Evolutionary conservation across 2,797 vertebrate species (phyloP).

Genomic region (Acipenser transmontanus): DNA sequence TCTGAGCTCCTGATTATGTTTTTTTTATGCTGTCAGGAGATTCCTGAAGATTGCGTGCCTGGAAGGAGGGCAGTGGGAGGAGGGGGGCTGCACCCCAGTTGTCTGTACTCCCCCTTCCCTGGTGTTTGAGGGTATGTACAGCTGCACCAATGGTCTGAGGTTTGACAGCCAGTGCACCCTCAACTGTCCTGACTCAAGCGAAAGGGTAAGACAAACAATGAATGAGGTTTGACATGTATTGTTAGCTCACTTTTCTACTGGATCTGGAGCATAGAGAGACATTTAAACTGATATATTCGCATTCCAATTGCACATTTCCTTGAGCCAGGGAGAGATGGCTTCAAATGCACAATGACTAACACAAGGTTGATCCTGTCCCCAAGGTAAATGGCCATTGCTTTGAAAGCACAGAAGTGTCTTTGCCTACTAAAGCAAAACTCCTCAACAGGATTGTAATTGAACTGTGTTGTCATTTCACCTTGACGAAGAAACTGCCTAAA

Average conservation of each 20-base stretch:
- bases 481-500: no score
- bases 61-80: slow-evolving; percentile 79
- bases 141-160: slow-evolving; percentile 74
- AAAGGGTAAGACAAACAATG: slow-evolving; percentile 43
- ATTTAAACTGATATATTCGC: neutral
- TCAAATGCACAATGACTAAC: neutral
- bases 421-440: no score
- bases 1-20: neutral
- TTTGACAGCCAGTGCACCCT: slow-evolving; percentile 77
- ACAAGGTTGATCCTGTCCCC: no score
- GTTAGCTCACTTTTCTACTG: no score
- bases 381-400: no score
- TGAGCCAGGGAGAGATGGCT: neutral
- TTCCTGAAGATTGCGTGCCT: slow-evolving; percentile 84
- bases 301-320: neutral
- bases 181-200: slow-evolving; percentile 53
- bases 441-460: no score
- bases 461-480: no score
- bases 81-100: slow-evolving; percentile 69
- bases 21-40: slow-evolving; percentile 58
- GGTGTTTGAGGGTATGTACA: slow-evolving; percentile 87
- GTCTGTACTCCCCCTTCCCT: slow-evolving; percentile 69
- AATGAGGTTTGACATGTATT: neutral
- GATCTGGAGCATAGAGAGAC: neutral
- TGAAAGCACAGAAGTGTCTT: no score